phyloP scores from a whole-genome alignment of 2,113 vertebrate species.

The Echinops telfairi region DNA sequence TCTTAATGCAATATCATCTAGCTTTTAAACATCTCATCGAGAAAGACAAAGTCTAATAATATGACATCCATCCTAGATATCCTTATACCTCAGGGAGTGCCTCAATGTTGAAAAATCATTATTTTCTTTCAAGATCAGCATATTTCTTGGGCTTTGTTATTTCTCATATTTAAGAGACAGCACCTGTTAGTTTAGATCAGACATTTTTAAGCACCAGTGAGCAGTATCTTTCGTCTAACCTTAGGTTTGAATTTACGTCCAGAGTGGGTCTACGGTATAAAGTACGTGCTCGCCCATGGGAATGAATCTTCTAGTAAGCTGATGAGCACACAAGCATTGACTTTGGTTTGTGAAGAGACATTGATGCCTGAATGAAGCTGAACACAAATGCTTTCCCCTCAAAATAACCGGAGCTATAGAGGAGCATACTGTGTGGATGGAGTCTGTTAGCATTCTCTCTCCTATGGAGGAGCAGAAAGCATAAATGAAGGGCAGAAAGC shows the following conservation, averaged over 20 bases:
- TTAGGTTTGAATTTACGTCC: background rate
- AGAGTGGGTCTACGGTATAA: background rate
- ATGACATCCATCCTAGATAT: too few species aligned
- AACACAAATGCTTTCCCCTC: background rate
- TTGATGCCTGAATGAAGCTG: background rate
- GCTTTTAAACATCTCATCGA: slow-evolving; percentile 6
- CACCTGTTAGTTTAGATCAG: too few species aligned
- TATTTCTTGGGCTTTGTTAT: too few species aligned
- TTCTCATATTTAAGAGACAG: too few species aligned
- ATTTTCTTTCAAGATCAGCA: too few species aligned
- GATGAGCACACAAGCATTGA: background rate
- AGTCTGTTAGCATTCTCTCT: background rate
- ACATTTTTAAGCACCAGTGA: too few species aligned
- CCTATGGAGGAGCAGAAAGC: background rate
- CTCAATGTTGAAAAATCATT: too few species aligned
- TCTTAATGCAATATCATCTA: background rate
- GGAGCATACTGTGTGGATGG: background rate
- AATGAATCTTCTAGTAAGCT: background rate
- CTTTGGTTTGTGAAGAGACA: background rate
- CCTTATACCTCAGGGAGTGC: too few species aligned
- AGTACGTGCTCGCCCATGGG: background rate
- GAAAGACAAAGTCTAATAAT: too few species aligned
- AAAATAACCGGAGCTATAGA: background rate
- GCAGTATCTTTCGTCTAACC: background rate
- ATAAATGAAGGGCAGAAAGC: too few species aligned